Percentiles rank a stretch among this genome's conserved stretches.
Evolutionary conservation across 2,888 invertebrate species (phyloP).

Genomic region (Eilema sororculum): DNA sequence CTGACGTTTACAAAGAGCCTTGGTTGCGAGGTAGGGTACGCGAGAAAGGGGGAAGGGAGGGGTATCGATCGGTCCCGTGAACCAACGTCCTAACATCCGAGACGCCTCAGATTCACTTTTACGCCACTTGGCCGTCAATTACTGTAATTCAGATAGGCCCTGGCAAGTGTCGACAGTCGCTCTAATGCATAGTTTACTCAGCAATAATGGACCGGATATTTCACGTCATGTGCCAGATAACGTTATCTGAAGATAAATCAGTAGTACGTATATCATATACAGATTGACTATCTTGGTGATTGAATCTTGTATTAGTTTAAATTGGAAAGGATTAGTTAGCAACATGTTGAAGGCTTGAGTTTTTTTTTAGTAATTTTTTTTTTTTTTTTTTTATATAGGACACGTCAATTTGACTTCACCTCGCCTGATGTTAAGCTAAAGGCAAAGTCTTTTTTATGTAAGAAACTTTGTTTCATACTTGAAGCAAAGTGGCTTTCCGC

Average conservation of each 20-base stretch:
- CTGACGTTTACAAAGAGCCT: slow-evolving; percentile 43
- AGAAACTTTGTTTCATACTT: no score
- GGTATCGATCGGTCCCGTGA: slow-evolving; percentile 64
- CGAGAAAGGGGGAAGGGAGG: slow-evolving; percentile 38
- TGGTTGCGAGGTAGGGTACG: slow-evolving; percentile 43
- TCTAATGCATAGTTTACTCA: slow-evolving; percentile 37
- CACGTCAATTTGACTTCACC: no score
- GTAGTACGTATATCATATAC: neutral
- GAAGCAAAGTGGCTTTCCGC: no score
- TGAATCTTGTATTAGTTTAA: slow-evolving; percentile 2
- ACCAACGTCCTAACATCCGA: slow-evolving; percentile 59
- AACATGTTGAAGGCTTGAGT: neutral
- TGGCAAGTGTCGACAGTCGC: slow-evolving; percentile 49
- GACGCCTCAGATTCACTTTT: slow-evolving; percentile 69
- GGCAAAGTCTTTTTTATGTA: no score
- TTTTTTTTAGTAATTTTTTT: neutral
- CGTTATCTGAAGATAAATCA: slow-evolving; percentile 23
- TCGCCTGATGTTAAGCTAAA: no score
- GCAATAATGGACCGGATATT: slow-evolving; percentile 33
- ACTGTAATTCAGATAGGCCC: slow-evolving; percentile 60
- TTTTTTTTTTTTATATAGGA: neutral
- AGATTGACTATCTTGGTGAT: slow-evolving; percentile 11
- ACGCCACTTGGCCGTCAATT: slow-evolving; percentile 71
- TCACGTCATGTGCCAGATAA: slow-evolving; percentile 36
- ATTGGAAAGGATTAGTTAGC: neutral